phyloP scores from a whole-genome alignment of 2,797 vertebrate species.

The Sebastes diaconus region DNA sequence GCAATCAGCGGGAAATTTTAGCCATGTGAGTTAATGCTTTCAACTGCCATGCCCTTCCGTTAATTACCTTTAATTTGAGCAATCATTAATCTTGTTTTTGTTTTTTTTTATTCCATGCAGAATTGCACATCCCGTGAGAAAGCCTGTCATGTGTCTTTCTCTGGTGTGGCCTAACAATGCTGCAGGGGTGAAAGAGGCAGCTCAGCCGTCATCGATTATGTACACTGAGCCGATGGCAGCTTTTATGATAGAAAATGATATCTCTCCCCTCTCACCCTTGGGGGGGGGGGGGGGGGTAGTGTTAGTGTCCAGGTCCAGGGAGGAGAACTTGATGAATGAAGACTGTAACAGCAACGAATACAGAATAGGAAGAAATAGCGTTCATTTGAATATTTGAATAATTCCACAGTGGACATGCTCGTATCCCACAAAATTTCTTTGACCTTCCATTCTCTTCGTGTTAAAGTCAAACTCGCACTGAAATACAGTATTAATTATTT shows the following conservation, averaged over 20 bases:
- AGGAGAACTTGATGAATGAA: constrained; percentile 41
- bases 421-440: constrained; percentile 15
- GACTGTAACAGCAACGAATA: constrained; percentile 3
- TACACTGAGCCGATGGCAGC: constrained; percentile 12
- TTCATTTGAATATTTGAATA: constrained; percentile 52
- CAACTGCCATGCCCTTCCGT: background rate
- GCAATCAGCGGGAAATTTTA: constrained; percentile 23
- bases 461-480: constrained; percentile 40
- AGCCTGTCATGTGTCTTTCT: constrained; percentile 26
- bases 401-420: constrained; percentile 15
- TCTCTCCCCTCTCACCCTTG: constrained; percentile 8
- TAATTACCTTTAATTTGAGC: constrained; percentile 66
- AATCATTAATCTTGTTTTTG: constrained; percentile 54
- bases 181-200: background rate
- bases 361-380: background rate
- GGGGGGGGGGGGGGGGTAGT: background rate
- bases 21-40: constrained; percentile 46
- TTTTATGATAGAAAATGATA: constrained; percentile 43
- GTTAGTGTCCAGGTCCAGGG: background rate
- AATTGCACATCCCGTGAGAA: constrained; percentile 36
- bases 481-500: constrained; percentile 42
- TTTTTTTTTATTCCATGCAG: constrained; percentile 19
- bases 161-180: constrained; percentile 19
- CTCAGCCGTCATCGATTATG: constrained; percentile 16
- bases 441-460: constrained; percentile 39